Base-by-base conservation (phyloP, 92 coral and sea anemone genomes). In the Zoanthus solanderi region DNA sequence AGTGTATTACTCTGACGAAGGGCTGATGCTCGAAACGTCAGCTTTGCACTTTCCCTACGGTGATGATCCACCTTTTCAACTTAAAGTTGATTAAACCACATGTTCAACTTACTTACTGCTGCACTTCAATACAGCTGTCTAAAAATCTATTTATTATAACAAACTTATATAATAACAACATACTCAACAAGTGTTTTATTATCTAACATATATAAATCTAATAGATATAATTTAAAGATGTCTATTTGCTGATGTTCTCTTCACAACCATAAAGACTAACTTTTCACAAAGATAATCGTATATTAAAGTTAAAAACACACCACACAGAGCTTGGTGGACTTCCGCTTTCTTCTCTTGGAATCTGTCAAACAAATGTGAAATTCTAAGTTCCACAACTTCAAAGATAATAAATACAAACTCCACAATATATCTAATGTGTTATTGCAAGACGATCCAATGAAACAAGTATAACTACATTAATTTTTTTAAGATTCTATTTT, bases 251-350 rank as follows among this genome's bases (percentile, higher is more conserved):
- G 72, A 18, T 18, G 13, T 67, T 37, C 42, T 37, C 42, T 37
- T 37, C 42, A 37, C 42, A 37, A 37, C 42, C 73, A 29, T 9
- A 69, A 23, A 30, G 11, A 29, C 42, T 69, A 15, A 12, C 9
- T 37, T 37, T 37, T 37, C 42, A 37, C 2, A 37, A 2, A 37
- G n/a, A 63, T 23, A 63, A 63, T 13, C 48, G 5, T 15, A 32
- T 14, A 37, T 2, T 9, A 73, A 16, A 34, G 18, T 54, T 9
- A 31, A 37, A 29, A 37, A 71, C 44, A 88, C 98, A 96, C 99
- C 99, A 89, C 99, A 96, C 1, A 96, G 90, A 9, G 98, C 99
- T 58, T 87, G 90, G 42, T 96, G 99, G 9, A 96, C 93, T 3
- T 83, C 95, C 12, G 94, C 90, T 75, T 96, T 96, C 88, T 93